Percentiles rank a stretch among this genome's conserved stretches.
Conservation (phyloP, 2,113 vertebrate species). For the Chauna torquata region DNA sequence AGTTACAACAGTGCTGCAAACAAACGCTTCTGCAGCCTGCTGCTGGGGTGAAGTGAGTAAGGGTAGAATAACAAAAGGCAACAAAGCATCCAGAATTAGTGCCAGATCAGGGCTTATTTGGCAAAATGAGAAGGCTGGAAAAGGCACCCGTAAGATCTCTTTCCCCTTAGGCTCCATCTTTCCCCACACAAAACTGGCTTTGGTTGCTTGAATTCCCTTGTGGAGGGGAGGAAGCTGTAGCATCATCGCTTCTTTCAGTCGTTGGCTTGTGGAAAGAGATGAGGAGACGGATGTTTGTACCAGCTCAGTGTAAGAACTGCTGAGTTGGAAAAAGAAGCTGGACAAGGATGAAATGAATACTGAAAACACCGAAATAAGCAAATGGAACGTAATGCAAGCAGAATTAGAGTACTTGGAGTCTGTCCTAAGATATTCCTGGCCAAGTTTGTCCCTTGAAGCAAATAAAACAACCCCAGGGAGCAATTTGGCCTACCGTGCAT, state of each 20-base stretch:
- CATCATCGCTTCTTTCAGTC: background rate
- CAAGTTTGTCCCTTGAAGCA: constrained; percentile 50
- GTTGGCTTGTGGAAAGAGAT: background rate
- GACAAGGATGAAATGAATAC: constrained; percentile 53
- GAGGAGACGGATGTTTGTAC: background rate
- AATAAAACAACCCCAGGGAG: constrained; percentile 39
- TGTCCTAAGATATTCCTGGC: constrained; percentile 38
- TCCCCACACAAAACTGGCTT: background rate
- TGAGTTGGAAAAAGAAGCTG: constrained; percentile 50
- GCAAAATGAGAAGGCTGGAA: background rate
- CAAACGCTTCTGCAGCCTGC: too few species aligned
- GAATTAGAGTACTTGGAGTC: constrained; percentile 49
- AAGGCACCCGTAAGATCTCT: background rate
- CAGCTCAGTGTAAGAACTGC: constrained; percentile 45
- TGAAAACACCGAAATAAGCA: constrained; percentile 37
- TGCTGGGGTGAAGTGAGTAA: background rate
- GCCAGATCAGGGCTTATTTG: background rate
- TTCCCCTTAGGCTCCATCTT: background rate
- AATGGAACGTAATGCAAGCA: constrained; percentile 31
- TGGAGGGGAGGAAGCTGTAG: background rate
- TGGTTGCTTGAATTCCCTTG: background rate
- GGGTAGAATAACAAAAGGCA: background rate
- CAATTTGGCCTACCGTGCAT: background rate
- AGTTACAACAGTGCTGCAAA: too few species aligned
- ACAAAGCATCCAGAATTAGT: background rate